Evolutionary conservation across 35 echinoderm and acorn worm genomes (phyloP), one percentile per base, ranked within the genome.

Genomic region (Apostichopus parvimensis): DNA sequence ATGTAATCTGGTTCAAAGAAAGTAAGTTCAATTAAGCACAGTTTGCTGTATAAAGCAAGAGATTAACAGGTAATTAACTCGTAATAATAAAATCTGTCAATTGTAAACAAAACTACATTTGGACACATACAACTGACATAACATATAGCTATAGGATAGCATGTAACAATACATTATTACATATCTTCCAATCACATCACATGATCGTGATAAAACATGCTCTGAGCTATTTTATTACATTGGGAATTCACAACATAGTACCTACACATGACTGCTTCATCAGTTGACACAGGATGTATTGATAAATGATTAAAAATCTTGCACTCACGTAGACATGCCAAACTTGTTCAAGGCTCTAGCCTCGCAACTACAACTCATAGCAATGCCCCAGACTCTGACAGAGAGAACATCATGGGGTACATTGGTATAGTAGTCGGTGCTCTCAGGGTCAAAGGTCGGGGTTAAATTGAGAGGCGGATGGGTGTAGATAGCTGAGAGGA

Each of bases 311-410:
- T 45, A 45, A 45, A 45, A 45, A 45, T 45, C 34, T 45, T 45
- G 34, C 34, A 87, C 86, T 78, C 57, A 94, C 97, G 91, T 96
- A 8, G 94, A 93, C 6, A 85, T 65, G 55, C 97, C 97, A 91
- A 92, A 92, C 84, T 95, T 96, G 79, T 96, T 95, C 64, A 94
- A 92, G 13, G 95, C 17, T 73, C 95, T 98, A 1, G 95, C 97
- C 59, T 96, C 97, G 94, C 97, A 93, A 70, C 95, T 93, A 80
- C 97, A 98, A 91, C 93, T 98, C 78, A 82, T 93, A 15, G 95
- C 95, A 79, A 93, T 92, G 14, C 92, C 97, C 95, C 97, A 95
- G 5, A 96, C 93, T 80, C 91, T 95, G 62, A 96, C 89, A 3
- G 95, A 82, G 4, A 87, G 28, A 6, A 94, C 18, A 56, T 94